phyloP scores from a whole-genome alignment of 2,888 invertebrate species.

The Leptopilina drosophilae region DNA sequence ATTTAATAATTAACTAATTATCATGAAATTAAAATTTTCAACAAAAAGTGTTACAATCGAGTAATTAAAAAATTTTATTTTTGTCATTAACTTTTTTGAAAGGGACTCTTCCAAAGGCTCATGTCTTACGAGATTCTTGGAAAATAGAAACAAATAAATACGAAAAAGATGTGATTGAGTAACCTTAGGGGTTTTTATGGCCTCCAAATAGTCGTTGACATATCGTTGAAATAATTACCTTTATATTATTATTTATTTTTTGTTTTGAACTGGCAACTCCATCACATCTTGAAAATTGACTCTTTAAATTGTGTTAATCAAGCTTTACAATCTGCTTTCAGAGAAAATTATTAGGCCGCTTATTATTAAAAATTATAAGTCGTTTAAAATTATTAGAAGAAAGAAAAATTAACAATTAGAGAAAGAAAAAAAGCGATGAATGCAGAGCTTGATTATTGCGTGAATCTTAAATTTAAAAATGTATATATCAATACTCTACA shows the following conservation, averaged over 20 bases:
- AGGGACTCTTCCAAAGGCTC: constrained; percentile 13
- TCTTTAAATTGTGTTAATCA: constrained; percentile 18
- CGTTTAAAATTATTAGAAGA: not conserved
- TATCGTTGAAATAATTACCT: constrained; percentile 6
- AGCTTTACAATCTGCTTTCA: constrained; percentile 18
- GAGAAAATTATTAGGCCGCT: not conserved
- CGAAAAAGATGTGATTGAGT: constrained; percentile 28
- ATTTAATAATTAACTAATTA: no score
- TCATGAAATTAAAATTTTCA: no score
- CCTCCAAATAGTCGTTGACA: constrained; percentile 34
- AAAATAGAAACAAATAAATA: constrained; percentile 5
- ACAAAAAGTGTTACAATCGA: no score
- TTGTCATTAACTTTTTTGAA: no score
- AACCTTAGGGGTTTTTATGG: constrained; percentile 21
- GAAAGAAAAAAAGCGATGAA: not conserved
- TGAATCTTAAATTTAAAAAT: constrained; percentile 22
- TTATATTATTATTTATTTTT: not conserved
- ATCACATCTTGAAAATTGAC: constrained; percentile 41
- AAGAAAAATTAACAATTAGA: no score
- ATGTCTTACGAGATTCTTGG: constrained; percentile 22
- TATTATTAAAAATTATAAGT: no score
- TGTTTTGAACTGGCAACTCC: constrained; percentile 12
- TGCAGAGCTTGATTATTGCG: constrained; percentile 20
- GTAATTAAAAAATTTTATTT: no score
- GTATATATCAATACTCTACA: constrained; percentile 1